Conservation (phyloP, 2,113 vertebrate genomes). For the Melanocharis versteri region DNA sequence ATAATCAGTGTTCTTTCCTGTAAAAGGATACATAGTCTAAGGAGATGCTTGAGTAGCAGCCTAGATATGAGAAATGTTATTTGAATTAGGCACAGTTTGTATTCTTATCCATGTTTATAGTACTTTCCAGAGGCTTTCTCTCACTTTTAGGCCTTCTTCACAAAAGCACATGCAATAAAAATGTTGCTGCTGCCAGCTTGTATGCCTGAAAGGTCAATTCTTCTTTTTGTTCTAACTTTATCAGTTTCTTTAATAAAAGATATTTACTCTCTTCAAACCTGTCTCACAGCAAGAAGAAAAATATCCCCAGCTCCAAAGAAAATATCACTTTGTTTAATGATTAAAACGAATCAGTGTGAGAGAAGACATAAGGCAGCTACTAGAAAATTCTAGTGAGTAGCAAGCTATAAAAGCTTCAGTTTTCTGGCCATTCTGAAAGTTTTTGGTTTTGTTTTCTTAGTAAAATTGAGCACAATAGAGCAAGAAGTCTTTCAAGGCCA, state of each 20-base stretch:
- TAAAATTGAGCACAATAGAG: background rate
- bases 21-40: background rate
- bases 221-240: background rate
- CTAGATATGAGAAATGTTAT: background rate
- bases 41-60: background rate
- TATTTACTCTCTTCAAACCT: background rate
- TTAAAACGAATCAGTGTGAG: background rate
- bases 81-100: background rate
- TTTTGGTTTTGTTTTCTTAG: background rate
- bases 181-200: background rate
- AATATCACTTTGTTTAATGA: background rate
- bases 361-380: background rate
- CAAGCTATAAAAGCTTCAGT: background rate
- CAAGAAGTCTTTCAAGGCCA: background rate
- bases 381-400: background rate
- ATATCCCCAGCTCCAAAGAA: background rate
- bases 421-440: background rate
- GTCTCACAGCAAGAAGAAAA: background rate
- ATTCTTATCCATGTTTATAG: background rate
- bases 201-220: background rate
- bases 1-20: background rate
- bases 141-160: background rate
- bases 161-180: background rate
- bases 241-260: conserved; percentile 29
- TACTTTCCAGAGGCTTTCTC: background rate